Evolutionary conservation across 2,113 vertebrate genomes (phyloP).

Genomic region (Pipra filicauda): DNA sequence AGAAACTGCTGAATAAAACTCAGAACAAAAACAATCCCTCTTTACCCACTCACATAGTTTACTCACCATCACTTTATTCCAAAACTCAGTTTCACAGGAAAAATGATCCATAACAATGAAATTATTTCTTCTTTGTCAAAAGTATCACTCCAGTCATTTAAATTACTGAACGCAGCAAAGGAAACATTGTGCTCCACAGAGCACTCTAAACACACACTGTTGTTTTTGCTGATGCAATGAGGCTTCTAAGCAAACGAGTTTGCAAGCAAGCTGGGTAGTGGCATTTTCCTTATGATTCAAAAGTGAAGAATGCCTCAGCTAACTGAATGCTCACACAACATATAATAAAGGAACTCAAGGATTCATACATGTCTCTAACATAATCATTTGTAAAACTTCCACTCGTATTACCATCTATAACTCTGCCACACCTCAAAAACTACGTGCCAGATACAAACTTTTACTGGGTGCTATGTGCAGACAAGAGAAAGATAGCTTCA

Average conservation of each 20-base stretch:
- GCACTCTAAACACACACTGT: slow-evolving; percentile 24
- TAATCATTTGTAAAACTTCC: slow-evolving; percentile 59
- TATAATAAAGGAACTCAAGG: slow-evolving; percentile 68
- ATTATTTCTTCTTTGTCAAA: slow-evolving; percentile 49
- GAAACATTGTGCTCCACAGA: slow-evolving; percentile 54
- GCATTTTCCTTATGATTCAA: slow-evolving; percentile 77
- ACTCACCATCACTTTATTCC: slow-evolving; percentile 77
- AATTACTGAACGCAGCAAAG: slow-evolving; percentile 48
- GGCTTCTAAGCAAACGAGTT: slow-evolving; percentile 66
- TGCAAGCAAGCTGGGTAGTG: slow-evolving; percentile 68
- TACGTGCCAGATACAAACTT: slow-evolving; percentile 61
- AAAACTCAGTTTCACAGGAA: slow-evolving; percentile 69
- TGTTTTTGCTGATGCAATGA: slow-evolving; percentile 52
- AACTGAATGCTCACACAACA: slow-evolving; percentile 56
- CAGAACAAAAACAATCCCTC: slow-evolving; percentile 21
- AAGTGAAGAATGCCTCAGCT: slow-evolving; percentile 67
- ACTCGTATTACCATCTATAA: slow-evolving; percentile 27
- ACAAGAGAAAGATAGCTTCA: slow-evolving; percentile 53
- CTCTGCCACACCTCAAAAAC: slow-evolving; percentile 59
- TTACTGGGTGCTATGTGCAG: slow-evolving; percentile 44
- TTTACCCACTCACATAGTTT: slow-evolving; percentile 40
- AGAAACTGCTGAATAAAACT: slow-evolving; percentile 63
- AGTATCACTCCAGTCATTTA: slow-evolving; percentile 40
- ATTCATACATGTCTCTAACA: slow-evolving; percentile 56
- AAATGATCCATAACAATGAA: slow-evolving; percentile 67